These are phyloP conservation scores for Himalopsyche kuldschensis DNA, from an alignment of 2,888 invertebrate genomes.

Conservation along the genomic window DNA sequence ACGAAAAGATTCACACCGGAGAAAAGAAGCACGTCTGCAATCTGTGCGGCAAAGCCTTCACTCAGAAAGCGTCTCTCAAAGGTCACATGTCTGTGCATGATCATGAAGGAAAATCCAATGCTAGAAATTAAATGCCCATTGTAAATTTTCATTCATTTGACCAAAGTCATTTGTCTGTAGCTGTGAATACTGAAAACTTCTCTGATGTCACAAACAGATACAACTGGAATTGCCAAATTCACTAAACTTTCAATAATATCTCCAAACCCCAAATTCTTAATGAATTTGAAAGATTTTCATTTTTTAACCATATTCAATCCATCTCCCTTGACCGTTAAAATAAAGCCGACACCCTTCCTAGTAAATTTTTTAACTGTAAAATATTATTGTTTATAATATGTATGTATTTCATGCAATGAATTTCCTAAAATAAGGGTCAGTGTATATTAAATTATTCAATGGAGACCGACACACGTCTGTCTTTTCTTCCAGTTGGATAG, in stretches of 20 bases:
- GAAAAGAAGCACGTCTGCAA: slow-evolving; percentile 7
- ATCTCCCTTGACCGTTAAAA: too few species aligned
- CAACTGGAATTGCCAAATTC: neutral
- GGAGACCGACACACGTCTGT: too few species aligned
- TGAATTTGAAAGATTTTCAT: neutral
- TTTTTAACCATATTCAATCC: neutral
- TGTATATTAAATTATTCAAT: too few species aligned
- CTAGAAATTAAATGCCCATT: neutral
- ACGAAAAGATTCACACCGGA: slow-evolving; percentile 21
- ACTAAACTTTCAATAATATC: too few species aligned
- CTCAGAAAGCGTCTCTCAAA: slow-evolving; percentile 16
- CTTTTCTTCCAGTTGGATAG: too few species aligned
- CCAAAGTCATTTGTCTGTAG: neutral
- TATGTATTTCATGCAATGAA: too few species aligned
- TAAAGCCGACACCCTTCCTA: too few species aligned
- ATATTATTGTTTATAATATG: too few species aligned
- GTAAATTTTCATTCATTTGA: neutral
- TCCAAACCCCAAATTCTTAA: too few species aligned
- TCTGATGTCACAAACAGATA: too few species aligned
- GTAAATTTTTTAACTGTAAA: too few species aligned
- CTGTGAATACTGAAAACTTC: neutral
- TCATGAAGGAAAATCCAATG: neutral
- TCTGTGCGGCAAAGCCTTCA: slow-evolving; percentile 11
- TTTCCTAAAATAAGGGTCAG: too few species aligned
- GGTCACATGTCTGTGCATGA: neutral